Evolutionary conservation across 1,140 invertebrate species (phyloP).

Genomic region (Formica selysi): DNA sequence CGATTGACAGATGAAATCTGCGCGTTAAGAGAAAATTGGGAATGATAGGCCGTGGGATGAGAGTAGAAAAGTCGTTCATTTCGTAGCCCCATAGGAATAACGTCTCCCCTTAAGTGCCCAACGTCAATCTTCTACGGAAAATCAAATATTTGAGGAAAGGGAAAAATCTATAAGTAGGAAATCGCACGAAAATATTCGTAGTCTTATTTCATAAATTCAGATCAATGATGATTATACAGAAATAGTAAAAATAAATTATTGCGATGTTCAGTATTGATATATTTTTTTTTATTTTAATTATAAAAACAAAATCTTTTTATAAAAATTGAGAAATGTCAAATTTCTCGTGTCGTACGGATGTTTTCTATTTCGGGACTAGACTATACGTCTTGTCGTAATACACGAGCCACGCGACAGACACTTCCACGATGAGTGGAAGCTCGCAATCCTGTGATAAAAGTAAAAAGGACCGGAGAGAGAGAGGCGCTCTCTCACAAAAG

Average conservation of each 20-base stretch:
- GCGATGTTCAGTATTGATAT: not conserved
- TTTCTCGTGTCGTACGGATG: not conserved
- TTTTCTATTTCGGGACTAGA: not conserved
- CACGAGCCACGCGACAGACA: constrained; percentile 21
- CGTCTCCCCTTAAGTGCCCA: not conserved
- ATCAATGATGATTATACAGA: not conserved
- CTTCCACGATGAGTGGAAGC: constrained; percentile 36
- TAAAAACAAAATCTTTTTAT: not conserved
- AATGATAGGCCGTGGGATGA: not conserved
- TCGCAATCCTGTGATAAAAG: constrained; percentile 44
- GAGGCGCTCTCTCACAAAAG: constrained; percentile 11
- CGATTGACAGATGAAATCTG: constrained; percentile 48
- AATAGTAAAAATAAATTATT: not conserved
- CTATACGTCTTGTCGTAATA: constrained; percentile 15
- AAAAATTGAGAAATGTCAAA: not conserved
- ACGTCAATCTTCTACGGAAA: constrained; percentile 1
- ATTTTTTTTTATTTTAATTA: not conserved
- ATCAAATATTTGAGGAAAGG: not conserved
- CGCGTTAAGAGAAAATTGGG: constrained; percentile 20
- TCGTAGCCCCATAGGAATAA: constrained; percentile 10
- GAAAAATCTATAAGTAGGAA: not conserved
- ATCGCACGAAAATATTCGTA: not conserved
- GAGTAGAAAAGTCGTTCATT: constrained; percentile 12
- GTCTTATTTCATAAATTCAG: not conserved
- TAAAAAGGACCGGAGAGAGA: constrained; percentile 1